These are phyloP conservation scores for Desoria tigrina DNA, from an alignment of 2,888 invertebrate genomes.

Conservation along the genomic window DNA sequence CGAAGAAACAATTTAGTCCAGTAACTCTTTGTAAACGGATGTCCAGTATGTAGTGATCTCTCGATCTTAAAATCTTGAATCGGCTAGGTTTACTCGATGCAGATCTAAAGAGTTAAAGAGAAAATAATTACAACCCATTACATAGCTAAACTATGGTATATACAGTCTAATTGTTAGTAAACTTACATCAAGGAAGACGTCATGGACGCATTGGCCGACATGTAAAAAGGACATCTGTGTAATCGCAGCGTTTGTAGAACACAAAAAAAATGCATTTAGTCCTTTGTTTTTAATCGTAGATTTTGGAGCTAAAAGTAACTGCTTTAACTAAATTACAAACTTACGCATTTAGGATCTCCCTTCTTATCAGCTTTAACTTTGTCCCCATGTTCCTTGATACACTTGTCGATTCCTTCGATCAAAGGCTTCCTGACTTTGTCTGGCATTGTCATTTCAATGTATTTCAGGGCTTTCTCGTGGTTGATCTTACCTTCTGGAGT, in stretches of 20 bases:
- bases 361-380: constrained; percentile 25
- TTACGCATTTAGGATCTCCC: constrained; percentile 37
- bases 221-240: constrained; percentile 33
- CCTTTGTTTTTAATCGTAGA: neutral
- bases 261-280: too few species aligned
- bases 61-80: too few species aligned
- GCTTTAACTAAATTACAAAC: too few species aligned
- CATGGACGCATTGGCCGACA: constrained; percentile 46
- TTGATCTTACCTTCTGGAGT: constrained; percentile 49
- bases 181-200: constrained; percentile 45
- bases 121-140: too few species aligned
- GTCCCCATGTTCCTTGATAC: constrained; percentile 49
- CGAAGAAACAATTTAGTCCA: too few species aligned
- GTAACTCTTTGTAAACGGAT: too few species aligned
- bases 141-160: neutral
- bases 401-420: constrained; percentile 47
- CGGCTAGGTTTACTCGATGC: neutral
- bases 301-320: neutral
- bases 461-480: constrained; percentile 44
- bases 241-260: too few species aligned
- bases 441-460: constrained; percentile 46
- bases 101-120: constrained; percentile 8
- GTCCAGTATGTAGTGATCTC: too few species aligned
- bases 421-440: constrained; percentile 41
- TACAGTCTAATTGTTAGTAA: constrained; percentile 7